Conservation (phyloP, 2,888 invertebrate species). For the Synanthedon vespiformis region DNA sequence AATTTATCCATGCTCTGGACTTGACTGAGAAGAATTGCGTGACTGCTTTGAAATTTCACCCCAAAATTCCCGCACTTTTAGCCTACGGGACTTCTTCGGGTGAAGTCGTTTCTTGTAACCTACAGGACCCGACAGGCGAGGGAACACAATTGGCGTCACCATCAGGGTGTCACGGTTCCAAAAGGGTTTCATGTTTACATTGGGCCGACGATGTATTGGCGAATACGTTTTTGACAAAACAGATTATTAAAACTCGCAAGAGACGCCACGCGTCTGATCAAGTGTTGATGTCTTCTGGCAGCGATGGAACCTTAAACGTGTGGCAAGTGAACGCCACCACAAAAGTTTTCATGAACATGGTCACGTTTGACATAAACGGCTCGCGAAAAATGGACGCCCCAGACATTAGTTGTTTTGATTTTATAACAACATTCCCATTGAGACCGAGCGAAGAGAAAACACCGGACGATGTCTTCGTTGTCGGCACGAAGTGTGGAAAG, state of each 20-base stretch:
- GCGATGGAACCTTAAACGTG: conserved; percentile 38
- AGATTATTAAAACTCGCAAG: conserved; percentile 36
- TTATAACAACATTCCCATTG: conserved; percentile 34
- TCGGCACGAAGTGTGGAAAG: conserved; percentile 37
- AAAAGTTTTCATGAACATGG: conserved; percentile 38
- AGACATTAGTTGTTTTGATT: conserved; percentile 51
- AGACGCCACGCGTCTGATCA: conserved; percentile 46
- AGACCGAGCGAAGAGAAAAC: conserved; percentile 32
- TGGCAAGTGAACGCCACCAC: conserved; percentile 46
- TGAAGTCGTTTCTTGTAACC: conserved; percentile 44
- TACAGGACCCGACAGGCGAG: conserved; percentile 25
- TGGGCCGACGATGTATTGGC: conserved; percentile 44
- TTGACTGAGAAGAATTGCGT: conserved; percentile 50
- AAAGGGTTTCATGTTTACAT: conserved; percentile 29
- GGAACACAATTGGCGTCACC: conserved; percentile 35
- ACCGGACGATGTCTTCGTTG: conserved; percentile 41
- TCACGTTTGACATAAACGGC: conserved; percentile 34
- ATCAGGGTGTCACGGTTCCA: conserved; percentile 37
- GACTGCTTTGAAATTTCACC: conserved; percentile 41
- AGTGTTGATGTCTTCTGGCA: conserved; percentile 28
- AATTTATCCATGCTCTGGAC: conserved; percentile 33
- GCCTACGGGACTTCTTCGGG: conserved; percentile 51
- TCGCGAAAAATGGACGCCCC: conserved; percentile 25
- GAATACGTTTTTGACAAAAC: conserved; percentile 36
- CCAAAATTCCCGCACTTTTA: conserved; percentile 32